Evolutionary conservation across 2,113 vertebrate genomes (phyloP), one percentile per base, ranked within the genome.

Genomic region (Canis aureus): DNA sequence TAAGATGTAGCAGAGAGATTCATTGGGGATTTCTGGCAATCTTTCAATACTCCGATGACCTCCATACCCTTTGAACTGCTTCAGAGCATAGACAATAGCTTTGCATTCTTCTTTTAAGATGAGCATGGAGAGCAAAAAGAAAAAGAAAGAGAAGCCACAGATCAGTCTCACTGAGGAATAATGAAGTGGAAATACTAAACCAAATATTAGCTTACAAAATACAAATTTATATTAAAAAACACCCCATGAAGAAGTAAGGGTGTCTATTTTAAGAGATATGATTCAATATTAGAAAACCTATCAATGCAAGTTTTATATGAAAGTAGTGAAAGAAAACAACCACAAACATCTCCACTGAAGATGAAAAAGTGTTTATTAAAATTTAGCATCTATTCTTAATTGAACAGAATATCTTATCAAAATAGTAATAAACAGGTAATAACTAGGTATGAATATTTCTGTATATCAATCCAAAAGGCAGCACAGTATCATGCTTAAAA

Each of bases 21-120:
- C 1, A 0, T 0, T 16, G 64, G 23, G 2, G 7, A 71, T 62
- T 25, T 20, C 27, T 11, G 27, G 15, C 22, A 1, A 49, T 11
- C 12, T 35, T 29, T n/a, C n/a, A 32, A 6, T 35, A 53, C 53
- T 35, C 53, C 4, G 60, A 19, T 27, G 53, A 73, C 27, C 23
- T 51, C 11, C 27, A 0, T 4, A 12, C 25, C 53, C 20, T 51
- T 27, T 32, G 17, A 15, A 19, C 20, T 11, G 19, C 59, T 55
- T n/a, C 51, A 69, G 51, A 76, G 27, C 6, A 20, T 2, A 25
- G 49, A 74, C 35, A 27, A 49, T 7, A 69, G 27, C 62, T 81
- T 10, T 69, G 32, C 2, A 49, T 59, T 89, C 23, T 29, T 55
- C 67, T 78, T 49, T n/a, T 23, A 57, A 38, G 35, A 38, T 17